Percentiles rank a stretch among this genome's conserved stretches.
phyloP scores from a whole-genome alignment of 2,797 vertebrate species.

The Girardinus metallicus region DNA sequence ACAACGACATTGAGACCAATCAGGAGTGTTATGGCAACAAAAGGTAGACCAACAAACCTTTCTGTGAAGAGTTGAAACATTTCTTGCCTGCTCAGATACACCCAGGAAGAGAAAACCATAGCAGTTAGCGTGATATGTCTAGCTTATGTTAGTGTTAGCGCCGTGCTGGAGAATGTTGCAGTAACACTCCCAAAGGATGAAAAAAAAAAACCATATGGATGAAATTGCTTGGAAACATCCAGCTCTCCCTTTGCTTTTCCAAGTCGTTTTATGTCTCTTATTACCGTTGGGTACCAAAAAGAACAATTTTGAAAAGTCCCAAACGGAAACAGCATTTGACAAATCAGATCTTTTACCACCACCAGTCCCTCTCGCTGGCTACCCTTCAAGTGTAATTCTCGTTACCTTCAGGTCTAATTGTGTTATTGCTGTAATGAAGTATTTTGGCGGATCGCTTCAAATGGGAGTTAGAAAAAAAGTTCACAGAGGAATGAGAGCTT shows the following conservation, averaged over 20 bases:
- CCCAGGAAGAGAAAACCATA: neutral
- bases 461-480: slow-evolving; percentile 53
- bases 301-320: slow-evolving; percentile 18
- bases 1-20: neutral
- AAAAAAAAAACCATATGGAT: slow-evolving; percentile 29
- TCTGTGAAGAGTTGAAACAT: neutral
- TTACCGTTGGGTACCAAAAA: slow-evolving; percentile 44
- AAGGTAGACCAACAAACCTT: neutral
- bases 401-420: slow-evolving; percentile 75
- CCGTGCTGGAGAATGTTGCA: neutral
- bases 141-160: neutral
- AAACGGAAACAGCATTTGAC: slow-evolving; percentile 63
- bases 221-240: slow-evolving; percentile 46
- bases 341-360: slow-evolving; percentile 70
- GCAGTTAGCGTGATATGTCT: neutral
- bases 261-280: slow-evolving; percentile 48
- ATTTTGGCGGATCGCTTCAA: slow-evolving; percentile 65
- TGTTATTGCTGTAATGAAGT: slow-evolving; percentile 71
- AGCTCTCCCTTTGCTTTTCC: slow-evolving; percentile 42
- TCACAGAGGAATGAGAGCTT: slow-evolving; percentile 51
- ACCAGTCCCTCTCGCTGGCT: slow-evolving; percentile 68
- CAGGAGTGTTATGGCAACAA: neutral
- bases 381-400: slow-evolving; percentile 62
- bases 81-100: neutral
- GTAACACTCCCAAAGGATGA: slow-evolving; percentile 31